Percentiles rank a stretch among this genome's conserved stretches.
Conservation (phyloP, 2,888 invertebrate genomes). For the Sisyra nigra region DNA sequence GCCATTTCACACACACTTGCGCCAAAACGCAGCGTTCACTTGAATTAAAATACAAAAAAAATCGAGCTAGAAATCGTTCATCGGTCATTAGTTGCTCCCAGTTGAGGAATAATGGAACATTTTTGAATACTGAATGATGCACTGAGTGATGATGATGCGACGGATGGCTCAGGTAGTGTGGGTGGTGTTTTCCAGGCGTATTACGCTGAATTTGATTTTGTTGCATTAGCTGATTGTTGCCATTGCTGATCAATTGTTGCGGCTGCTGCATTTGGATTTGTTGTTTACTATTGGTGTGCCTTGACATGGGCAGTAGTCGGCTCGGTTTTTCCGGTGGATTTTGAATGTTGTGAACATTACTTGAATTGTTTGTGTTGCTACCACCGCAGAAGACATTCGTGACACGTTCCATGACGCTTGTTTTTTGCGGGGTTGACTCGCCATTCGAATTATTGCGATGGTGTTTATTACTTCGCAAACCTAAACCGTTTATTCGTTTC, state of each 20-base stretch:
- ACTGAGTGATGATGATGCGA: constrained; percentile 23
- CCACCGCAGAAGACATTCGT: constrained; percentile 71
- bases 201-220: constrained; percentile 7
- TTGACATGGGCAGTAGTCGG: constrained; percentile 22
- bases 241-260: constrained; percentile 8
- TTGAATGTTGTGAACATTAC: constrained; percentile 9
- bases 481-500: constrained; percentile 73
- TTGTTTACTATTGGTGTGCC: constrained; percentile 11
- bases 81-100: constrained; percentile 69
- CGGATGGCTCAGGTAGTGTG: constrained; percentile 8
- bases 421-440: constrained; percentile 21
- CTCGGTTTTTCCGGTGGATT: constrained; percentile 33
- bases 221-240: constrained; percentile 18
- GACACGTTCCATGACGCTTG: constrained; percentile 73
- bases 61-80: constrained; percentile 66
- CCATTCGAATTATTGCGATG: constrained; percentile 16
- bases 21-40: constrained; percentile 65
- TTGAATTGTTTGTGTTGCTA: constrained; percentile 19
- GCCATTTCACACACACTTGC: constrained; percentile 53
- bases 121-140: constrained; percentile 28
- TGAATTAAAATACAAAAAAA: constrained; percentile 69
- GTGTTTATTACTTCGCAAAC: constrained; percentile 45
- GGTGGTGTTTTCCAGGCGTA: constrained; percentile 8
- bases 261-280: constrained; percentile 13
- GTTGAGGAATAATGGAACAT: constrained; percentile 35